phyloP scores from a whole-genome alignment of 2,888 invertebrate species.

The Chouioia cunea region DNA sequence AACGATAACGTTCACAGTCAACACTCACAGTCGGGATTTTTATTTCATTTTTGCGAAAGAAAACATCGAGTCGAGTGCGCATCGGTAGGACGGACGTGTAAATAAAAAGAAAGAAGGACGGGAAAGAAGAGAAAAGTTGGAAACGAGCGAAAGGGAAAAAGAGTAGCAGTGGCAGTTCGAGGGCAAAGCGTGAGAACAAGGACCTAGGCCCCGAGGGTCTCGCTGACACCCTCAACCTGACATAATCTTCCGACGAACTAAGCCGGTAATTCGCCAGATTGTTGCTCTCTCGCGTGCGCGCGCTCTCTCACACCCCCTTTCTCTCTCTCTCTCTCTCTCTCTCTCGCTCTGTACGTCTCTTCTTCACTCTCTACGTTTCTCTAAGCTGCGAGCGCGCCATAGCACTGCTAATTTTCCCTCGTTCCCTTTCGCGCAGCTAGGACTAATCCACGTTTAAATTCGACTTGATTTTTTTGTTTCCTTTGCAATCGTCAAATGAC shows the following conservation, averaged over 20 bases:
- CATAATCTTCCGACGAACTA: conserved; percentile 68
- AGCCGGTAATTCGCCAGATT: conserved; percentile 67
- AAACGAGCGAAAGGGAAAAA: conserved; percentile 29
- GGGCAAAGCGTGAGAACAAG: conserved; percentile 47
- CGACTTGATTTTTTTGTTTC: conserved; percentile 1
- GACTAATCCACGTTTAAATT: conserved; percentile 37
- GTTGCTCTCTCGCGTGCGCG: conserved; percentile 34
- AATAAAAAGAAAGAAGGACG: conserved; percentile 39
- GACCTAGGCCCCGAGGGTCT: conserved; percentile 59
- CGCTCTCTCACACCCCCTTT: conserved; percentile 12
- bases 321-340: conserved; percentile 35
- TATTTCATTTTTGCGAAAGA: conserved; percentile 9
- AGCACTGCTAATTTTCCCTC: conserved; percentile 17
- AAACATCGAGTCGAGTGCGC: too few species aligned
- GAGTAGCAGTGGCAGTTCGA: conserved; percentile 23
- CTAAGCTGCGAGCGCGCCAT: not conserved
- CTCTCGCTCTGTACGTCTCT: not conserved
- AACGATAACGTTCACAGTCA: not conserved
- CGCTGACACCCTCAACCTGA: conserved; percentile 67
- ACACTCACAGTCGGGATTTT: too few species aligned
- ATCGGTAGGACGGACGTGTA: conserved; percentile 36
- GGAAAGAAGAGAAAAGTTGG: conserved; percentile 31
- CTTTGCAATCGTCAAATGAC: not conserved
- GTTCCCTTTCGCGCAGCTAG: not conserved
- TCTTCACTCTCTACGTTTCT: not conserved